Conservation (phyloP, 1,140 invertebrate species). For the Drosophila arizonae region DNA sequence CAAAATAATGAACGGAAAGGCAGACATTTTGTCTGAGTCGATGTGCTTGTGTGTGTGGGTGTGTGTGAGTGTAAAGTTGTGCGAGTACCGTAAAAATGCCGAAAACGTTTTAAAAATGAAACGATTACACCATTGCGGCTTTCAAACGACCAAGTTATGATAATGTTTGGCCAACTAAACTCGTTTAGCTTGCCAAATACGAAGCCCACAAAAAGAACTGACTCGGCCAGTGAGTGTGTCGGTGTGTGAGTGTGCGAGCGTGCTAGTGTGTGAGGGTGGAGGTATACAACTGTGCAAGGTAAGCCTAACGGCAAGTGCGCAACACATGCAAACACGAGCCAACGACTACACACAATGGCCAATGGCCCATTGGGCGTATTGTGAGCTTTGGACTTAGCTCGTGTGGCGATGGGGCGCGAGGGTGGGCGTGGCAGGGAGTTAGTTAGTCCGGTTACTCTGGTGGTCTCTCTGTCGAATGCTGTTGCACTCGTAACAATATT, state of each 20-base stretch:
- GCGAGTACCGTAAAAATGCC: slow-evolving; percentile 59
- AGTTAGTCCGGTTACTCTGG: slow-evolving; percentile 39
- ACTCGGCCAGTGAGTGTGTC: not conserved
- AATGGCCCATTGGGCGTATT: slow-evolving; percentile 57
- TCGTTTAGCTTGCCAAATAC: slow-evolving; percentile 70
- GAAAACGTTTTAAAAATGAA: slow-evolving; percentile 80
- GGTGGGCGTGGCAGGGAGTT: slow-evolving; percentile 2
- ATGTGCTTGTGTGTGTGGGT: slow-evolving; percentile 3
- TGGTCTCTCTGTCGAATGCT: slow-evolving; percentile 27
- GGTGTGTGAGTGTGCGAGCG: not conserved
- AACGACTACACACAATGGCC: slow-evolving; percentile 25
- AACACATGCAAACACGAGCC: slow-evolving; percentile 67
- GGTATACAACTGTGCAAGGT: slow-evolving; percentile 55
- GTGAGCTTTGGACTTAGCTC: slow-evolving; percentile 40
- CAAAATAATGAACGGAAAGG: slow-evolving; percentile 79
- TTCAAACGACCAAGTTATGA: slow-evolving; percentile 80
- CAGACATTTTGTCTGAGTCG: slow-evolving; percentile 37
- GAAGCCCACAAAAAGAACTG: slow-evolving; percentile 36
- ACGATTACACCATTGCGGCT: slow-evolving; percentile 79
- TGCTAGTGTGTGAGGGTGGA: slow-evolving; percentile 1
- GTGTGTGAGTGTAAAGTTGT: slow-evolving; percentile 17
- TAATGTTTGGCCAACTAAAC: slow-evolving; percentile 80
- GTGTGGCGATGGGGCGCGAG: not conserved
- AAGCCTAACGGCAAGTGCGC: slow-evolving; percentile 57
- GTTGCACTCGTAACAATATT: slow-evolving; percentile 67